These are phyloP conservation scores for Myripristis murdjan DNA, from an alignment of 2,797 vertebrate species.

Conservation along the genomic window DNA sequence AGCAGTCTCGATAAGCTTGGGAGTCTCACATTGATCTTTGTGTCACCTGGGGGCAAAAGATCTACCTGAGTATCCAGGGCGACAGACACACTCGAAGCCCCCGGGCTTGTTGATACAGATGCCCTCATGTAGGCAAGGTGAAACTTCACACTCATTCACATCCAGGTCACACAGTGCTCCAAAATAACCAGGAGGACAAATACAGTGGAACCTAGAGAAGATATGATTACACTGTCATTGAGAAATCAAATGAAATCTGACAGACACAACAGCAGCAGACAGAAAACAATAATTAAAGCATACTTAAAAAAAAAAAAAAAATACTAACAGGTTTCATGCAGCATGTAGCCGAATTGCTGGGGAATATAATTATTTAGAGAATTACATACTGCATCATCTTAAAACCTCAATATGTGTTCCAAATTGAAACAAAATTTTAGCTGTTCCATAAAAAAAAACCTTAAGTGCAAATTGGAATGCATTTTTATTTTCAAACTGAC, in stretches of 20 bases:
- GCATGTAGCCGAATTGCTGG: background rate
- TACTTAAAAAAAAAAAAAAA: background rate
- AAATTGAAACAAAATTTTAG: background rate
- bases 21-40: constrained; percentile 81
- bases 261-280: background rate
- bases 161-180: constrained; percentile 88
- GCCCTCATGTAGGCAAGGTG: constrained; percentile 88
- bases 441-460: background rate
- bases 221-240: constrained; percentile 56
- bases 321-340: background rate
- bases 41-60: constrained; percentile 70
- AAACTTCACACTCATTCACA: constrained; percentile 88
- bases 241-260: constrained; percentile 25
- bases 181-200: constrained; percentile 86
- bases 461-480: constrained; percentile 13
- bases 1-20: constrained; percentile 74
- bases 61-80: constrained; percentile 89
- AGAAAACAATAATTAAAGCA: background rate
- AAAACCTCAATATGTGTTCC: background rate
- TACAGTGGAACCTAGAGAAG: constrained; percentile 84
- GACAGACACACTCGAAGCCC: constrained; percentile 86
- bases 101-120: constrained; percentile 87
- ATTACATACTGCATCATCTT: background rate
- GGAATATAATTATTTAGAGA: background rate
- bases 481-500: constrained; percentile 15